A percentile compares a stretch with the other conserved stretches of the same genome.
These are phyloP conservation scores for Amphimedon queenslandica DNA, from an alignment of 37 sponge, comb jelly and placozoan species.

Conservation along the genomic window DNA sequence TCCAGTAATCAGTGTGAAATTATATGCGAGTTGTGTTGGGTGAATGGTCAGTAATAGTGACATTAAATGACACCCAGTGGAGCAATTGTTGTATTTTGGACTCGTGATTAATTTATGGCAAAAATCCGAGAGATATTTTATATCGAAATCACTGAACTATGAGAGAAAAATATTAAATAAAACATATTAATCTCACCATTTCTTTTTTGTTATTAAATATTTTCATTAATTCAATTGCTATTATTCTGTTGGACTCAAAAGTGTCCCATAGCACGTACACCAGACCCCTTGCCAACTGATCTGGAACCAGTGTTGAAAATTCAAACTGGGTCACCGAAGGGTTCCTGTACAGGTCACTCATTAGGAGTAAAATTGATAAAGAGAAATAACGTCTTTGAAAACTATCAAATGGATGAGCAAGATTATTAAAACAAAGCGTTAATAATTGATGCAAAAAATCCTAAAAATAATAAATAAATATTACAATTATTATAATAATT, in stretches of 20 bases:
- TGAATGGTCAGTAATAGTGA: neutral
- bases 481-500: too few species aligned
- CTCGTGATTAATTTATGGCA: neutral
- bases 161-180: too few species aligned
- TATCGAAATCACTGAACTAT: too few species aligned
- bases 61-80: neutral
- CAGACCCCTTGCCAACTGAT: slow-evolving; percentile 6
- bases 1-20: neutral
- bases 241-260: slow-evolving; percentile 35
- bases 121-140: too few species aligned
- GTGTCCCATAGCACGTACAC: slow-evolving; percentile 40
- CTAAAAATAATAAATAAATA: slow-evolving; percentile 22
- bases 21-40: neutral
- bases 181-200: too few species aligned
- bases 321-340: neutral
- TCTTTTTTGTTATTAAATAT: too few species aligned
- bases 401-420: slow-evolving; percentile 60
- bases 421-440: slow-evolving; percentile 29
- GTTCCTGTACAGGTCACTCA: slow-evolving; percentile 10
- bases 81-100: neutral
- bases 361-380: slow-evolving; percentile 31
- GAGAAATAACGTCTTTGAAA: slow-evolving; percentile 62
- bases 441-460: slow-evolving; percentile 37
- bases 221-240: slow-evolving; percentile 18
- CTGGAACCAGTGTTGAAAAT: slow-evolving; percentile 27